These are phyloP conservation scores for Eupelmus urozonus DNA, from an alignment of 2,888 invertebrate species.

Conservation along the genomic window DNA sequence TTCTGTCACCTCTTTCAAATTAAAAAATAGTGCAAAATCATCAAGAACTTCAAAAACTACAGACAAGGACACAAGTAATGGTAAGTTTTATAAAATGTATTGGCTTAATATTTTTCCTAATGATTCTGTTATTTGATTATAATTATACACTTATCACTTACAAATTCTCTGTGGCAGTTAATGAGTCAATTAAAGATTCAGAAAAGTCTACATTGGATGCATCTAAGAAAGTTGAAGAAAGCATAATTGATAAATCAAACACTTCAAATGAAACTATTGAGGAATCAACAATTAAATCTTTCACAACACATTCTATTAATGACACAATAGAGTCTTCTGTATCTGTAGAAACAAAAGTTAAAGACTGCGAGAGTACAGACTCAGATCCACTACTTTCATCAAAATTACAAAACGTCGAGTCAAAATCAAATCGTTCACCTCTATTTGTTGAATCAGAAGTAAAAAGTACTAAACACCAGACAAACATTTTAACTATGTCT, in stretches of 20 bases:
- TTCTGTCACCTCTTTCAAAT: background rate
- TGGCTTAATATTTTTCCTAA: background rate
- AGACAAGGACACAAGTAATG: constrained; percentile 5
- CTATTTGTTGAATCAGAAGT: constrained; percentile 1
- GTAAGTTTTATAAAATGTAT: constrained; percentile 41
- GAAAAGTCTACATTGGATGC: constrained; percentile 44
- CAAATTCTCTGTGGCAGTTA: constrained; percentile 59
- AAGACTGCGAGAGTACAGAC: background rate
- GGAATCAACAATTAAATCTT: constrained; percentile 39
- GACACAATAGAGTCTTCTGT: constrained; percentile 27
- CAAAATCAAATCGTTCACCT: constrained; percentile 9
- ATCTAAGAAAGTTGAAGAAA: constrained; percentile 49
- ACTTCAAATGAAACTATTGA: constrained; percentile 48
- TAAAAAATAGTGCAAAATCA: constrained; percentile 23
- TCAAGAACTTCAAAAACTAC: constrained; percentile 9
- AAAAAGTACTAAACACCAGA: constrained; percentile 4
- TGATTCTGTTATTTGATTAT: background rate
- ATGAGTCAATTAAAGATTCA: constrained; percentile 55
- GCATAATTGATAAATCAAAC: constrained; percentile 43
- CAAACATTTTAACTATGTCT: background rate
- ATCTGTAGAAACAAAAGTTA: constrained; percentile 12
- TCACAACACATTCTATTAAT: constrained; percentile 19
- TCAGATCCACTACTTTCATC: constrained; percentile 2
- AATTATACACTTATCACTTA: constrained; percentile 12
- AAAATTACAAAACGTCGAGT: background rate